Base-by-base conservation (phyloP, 2,888 invertebrate species). In the Mycalesis mineus region DNA sequence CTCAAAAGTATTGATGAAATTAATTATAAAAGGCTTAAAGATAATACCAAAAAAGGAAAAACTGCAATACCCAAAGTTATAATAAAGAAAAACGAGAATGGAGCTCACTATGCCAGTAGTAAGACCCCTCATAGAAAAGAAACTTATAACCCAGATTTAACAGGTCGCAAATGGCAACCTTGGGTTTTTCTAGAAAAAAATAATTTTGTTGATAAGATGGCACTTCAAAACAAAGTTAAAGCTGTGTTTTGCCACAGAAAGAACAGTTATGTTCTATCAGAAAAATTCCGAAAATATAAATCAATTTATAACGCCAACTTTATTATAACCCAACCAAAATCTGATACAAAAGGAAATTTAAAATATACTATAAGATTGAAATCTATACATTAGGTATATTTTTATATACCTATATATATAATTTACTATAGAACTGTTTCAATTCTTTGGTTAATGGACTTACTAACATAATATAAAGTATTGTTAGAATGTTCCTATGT, bases 151-250 rank as follows among this genome's bases (percentile, higher is more conserved):
- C 90, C 90, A 15, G 90, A 90, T 63, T 70, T 90, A 63, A 89
- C 90, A 1, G 90, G 90, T 6, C 80, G 84, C 58, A 90, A 89
- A 66, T 90, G 90, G 90, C 90, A 90, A 70, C 90, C 90, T 0
- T 89, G 88, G 87, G 90, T 90, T 14, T 88, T 85, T 66, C 68
- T 90, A 59, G 88, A 88, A 62, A 88, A 84, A 75, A 83, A 81
- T 68, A 65, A 68, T 65, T 84, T 88, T 61, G 80, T 90, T 63
- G 90, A 90, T 64, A 84, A 82, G 74, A 90, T 90, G 90, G 84
- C 84, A 31, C 63, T 74, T 3, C 83, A 70, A 65, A 86, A 81
- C 36, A 86, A 88, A 70, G 77, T 72, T 4, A 81, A 75, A 68
- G 89, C 89, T 58, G 69, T 88, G 40, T 89, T 76, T 62, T 88